Evolutionary conservation across 2,797 vertebrate species (phyloP).

Genomic region (Tiaroga cobitis): DNA sequence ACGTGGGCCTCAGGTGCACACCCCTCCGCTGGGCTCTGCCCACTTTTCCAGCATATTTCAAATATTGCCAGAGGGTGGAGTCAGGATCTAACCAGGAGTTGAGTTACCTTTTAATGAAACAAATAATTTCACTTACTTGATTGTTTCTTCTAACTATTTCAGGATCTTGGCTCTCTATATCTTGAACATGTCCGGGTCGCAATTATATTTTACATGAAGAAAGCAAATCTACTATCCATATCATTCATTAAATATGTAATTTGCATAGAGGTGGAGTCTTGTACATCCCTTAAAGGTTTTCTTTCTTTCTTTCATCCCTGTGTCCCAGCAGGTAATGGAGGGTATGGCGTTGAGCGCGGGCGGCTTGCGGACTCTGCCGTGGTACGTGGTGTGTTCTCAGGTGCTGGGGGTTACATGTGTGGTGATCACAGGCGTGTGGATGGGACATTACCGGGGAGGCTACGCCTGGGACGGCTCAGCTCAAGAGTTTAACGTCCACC

Average conservation of each 20-base stretch:
- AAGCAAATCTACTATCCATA: neutral
- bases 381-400: constrained; percentile 78
- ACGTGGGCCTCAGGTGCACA: too few species aligned
- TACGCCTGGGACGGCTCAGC: constrained; percentile 78
- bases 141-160: neutral
- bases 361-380: constrained; percentile 74
- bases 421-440: constrained; percentile 80
- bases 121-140: neutral
- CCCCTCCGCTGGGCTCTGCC: too few species aligned
- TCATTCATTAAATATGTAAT: neutral
- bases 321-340: constrained; percentile 71
- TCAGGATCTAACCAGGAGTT: too few species aligned
- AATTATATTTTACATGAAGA: neutral
- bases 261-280: neutral
- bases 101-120: neutral
- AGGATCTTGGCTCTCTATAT: neutral
- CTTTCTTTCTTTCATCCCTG: neutral
- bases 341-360: constrained; percentile 9
- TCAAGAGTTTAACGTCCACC: constrained; percentile 83
- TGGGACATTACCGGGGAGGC: constrained; percentile 82
- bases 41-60: too few species aligned
- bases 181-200: rapidly evolving
- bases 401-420: constrained; percentile 79
- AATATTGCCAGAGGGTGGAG: too few species aligned
- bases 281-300: neutral